These are phyloP conservation scores for Tichodroma muraria DNA, from an alignment of 2,113 vertebrate genomes.

Conservation along the genomic window DNA sequence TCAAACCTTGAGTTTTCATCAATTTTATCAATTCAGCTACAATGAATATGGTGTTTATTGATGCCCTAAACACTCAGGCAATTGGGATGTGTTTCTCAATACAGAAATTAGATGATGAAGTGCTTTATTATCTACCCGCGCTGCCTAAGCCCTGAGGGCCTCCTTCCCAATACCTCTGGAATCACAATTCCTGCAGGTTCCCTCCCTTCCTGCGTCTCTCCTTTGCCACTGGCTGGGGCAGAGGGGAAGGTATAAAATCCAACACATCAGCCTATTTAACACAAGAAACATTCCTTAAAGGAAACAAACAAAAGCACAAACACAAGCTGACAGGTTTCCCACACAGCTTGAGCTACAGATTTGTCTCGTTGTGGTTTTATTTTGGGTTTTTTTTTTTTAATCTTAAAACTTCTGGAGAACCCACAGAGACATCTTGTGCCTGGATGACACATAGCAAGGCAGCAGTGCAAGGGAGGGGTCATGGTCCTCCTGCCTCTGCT, in stretches of 20 bases:
- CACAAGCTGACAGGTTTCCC: constrained; percentile 16
- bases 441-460: constrained; percentile 16
- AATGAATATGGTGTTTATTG: not conserved
- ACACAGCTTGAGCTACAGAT: not conserved
- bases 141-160: not conserved
- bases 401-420: constrained; percentile 18
- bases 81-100: not conserved
- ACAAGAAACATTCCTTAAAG: not conserved
- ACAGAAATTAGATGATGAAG: not conserved
- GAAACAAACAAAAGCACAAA: constrained; percentile 40
- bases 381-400: not conserved
- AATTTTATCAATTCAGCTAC: not conserved
- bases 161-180: not conserved
- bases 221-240: not conserved
- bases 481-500: too few species aligned
- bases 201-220: not conserved
- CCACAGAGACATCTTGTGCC: constrained; percentile 58
- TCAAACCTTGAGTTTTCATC: not conserved
- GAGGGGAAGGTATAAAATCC: not conserved
- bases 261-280: not conserved
- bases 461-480: not conserved
- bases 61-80: not conserved
- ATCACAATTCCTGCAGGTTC: not conserved
- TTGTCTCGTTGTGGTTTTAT: not conserved
- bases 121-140: not conserved